Base-by-base conservation (phyloP, 2,113 vertebrate species). In the Tetraodon nigroviridis region DNA sequence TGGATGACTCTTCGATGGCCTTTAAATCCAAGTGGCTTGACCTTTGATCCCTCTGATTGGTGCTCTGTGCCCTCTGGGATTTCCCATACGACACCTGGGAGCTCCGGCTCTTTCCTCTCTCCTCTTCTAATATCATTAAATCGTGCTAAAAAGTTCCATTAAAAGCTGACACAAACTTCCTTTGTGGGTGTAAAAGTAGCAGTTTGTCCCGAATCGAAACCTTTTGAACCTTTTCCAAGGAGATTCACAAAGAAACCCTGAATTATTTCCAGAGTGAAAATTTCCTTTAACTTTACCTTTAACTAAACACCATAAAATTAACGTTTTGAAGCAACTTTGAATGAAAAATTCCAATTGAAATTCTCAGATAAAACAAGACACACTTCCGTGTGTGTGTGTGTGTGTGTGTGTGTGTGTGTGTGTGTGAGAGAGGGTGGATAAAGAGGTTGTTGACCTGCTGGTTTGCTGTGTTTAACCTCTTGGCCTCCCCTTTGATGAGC, bases 21-120 rank as follows among this genome's bases (percentile, higher is more conserved):
- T 69, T 79, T 79, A 77, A 80, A 78, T 64, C 75, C 67, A 81
- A 86, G 81, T 81, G 72, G 67, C 64, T 75, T 81, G 79, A 85
- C 86, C 79, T 80, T 48, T 81, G 74, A 78, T 24, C 83, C 71
- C 48, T 75, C 18, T 67, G 57, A 79, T 77, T 78, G 74, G 55
- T 19, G 50, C 16, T 32, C 19, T 59, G 61, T 58, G 66, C 70
- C 67, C 49, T 49, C 44, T 48, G 75, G 67, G 76, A 73, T 65
- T 76, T 81, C 64, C 55, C 57, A 66, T 63, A 51, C 64, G 66
- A 72, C 82, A 79, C 76, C 76, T 79, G 77, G 51, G 59, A 75
- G 58, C 44, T 68, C 65, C 52, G 53, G 51, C 64, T 72, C 48
- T 7, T 52, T 55, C 46, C 67, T 45, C 67, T 59, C 48, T 48